phyloP scores from a whole-genome alignment of 2,797 vertebrate species.

The Galagoides demidoff region DNA sequence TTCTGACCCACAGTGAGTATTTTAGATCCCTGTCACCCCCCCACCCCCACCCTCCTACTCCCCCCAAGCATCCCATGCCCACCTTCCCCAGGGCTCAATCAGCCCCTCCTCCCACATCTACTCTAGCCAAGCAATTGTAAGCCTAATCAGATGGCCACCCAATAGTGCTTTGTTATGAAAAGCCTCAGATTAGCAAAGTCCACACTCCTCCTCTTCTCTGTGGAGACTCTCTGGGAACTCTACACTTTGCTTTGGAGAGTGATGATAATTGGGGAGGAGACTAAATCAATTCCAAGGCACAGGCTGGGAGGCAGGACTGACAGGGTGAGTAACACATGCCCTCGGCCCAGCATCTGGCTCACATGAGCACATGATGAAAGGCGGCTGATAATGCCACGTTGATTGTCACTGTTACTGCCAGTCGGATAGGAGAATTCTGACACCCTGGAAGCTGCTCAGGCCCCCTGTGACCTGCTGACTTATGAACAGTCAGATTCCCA shows the following conservation, averaged over 20 bases:
- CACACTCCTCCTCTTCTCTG: not conserved
- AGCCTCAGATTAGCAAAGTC: too few species aligned
- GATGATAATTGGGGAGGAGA: not conserved
- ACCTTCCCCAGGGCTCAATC: not conserved
- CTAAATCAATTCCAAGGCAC: not conserved
- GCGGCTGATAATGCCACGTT: accelerated
- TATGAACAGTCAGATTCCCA: not conserved
- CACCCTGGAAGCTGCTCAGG: not conserved
- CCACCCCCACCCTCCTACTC: too few species aligned
- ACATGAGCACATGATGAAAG: not conserved
- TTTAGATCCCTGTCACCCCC: not conserved
- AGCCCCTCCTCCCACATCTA: not conserved
- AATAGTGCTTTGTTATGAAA: not conserved
- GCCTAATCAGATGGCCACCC: not conserved
- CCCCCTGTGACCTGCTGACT: not conserved
- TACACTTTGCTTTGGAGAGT: not conserved
- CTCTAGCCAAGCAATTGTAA: not conserved
- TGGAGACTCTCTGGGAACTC: not conserved
- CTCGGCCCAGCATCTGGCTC: not conserved
- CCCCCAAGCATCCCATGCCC: not conserved
- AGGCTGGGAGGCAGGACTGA: not conserved
- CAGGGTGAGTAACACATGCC: not conserved
- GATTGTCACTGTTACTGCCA: too few species aligned
- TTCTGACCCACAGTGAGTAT: accelerated
- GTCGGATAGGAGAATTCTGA: not conserved